Percentiles rank a stretch among this genome's conserved stretches.
These are phyloP conservation scores for Drosophila kambysellisi DNA, from an alignment of 2,888 invertebrate species.

Conservation along the genomic window DNA sequence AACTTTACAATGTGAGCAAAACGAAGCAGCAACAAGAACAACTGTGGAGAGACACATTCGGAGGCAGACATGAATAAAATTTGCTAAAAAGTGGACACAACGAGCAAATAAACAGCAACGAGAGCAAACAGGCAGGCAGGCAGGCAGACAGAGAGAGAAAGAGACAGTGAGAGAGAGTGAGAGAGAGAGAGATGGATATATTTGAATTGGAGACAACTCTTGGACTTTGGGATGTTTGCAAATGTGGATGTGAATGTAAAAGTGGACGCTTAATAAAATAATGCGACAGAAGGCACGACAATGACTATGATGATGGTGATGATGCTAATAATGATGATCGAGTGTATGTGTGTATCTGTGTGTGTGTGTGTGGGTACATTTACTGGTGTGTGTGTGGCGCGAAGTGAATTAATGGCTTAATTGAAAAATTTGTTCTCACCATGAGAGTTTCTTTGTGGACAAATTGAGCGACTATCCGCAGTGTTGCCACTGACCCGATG, in stretches of 20 bases:
- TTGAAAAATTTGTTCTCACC: conserved; percentile 84
- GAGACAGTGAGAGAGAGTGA: conserved; percentile 9
- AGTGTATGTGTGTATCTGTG: conserved; percentile 36
- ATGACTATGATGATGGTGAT: conserved; percentile 45
- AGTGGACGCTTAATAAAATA: conserved; percentile 82
- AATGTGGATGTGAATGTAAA: conserved; percentile 42
- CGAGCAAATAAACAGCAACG: conserved; percentile 56
- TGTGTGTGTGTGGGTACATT: conserved; percentile 38
- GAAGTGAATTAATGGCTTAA: conserved; percentile 84
- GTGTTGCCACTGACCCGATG: conserved; percentile 20
- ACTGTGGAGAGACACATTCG: conserved; percentile 28
- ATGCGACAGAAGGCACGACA: conserved; percentile 82
- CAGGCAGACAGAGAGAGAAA: conserved; percentile 17
- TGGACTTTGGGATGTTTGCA: conserved; percentile 52
- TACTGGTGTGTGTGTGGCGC: conserved; percentile 58
- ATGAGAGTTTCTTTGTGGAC: conserved; percentile 71
- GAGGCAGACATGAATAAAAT: conserved; percentile 76
- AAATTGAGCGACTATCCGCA: conserved; percentile 59
- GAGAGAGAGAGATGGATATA: conserved; percentile 8
- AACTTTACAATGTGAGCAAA: conserved; percentile 69
- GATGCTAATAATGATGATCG: conserved; percentile 52
- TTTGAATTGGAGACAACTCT: conserved; percentile 60
- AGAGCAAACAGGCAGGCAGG: background rate
- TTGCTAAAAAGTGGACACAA: conserved; percentile 77
- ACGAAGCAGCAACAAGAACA: conserved; percentile 39